Conservation (phyloP, 2,888 invertebrate species). For the Sycophila texana region DNA sequence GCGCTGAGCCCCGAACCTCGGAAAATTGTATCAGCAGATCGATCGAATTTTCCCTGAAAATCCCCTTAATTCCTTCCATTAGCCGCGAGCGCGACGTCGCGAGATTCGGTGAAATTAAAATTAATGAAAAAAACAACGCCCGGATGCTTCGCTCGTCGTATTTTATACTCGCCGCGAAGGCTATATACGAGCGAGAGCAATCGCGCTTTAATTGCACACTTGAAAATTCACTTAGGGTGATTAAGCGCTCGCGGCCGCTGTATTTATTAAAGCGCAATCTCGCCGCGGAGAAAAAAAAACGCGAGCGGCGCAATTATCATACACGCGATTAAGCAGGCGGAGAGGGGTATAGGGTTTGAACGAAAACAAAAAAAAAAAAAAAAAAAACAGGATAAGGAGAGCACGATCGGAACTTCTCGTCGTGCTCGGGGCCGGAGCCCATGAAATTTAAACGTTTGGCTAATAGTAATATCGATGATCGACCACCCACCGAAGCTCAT, state of each 20-base stretch:
- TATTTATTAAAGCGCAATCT: not conserved
- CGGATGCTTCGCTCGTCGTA: no score
- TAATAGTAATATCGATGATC: conserved; percentile 42
- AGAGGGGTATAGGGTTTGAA: no score
- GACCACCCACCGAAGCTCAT: conserved; percentile 58
- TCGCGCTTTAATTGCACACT: no score
- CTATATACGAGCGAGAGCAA: no score
- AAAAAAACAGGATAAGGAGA: no score
- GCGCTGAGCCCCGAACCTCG: not conserved
- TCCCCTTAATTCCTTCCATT: no score
- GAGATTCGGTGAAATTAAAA: not conserved
- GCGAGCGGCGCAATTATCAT: not conserved
- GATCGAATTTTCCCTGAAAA: no score
- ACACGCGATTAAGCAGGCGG: not conserved
- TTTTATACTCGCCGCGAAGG: not conserved
- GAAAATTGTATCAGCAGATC: no score
- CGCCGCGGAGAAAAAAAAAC: not conserved
- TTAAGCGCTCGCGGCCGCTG: not conserved
- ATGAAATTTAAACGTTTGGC: conserved; percentile 35
- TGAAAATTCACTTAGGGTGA: not conserved
- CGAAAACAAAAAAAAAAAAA: no score
- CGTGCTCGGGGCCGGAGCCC: not conserved
- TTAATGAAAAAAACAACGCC: no score
- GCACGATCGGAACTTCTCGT: not conserved
- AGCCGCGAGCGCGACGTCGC: not conserved